Conservation (phyloP, 2,888 invertebrate species). For the Phlogophora meticulosa region DNA sequence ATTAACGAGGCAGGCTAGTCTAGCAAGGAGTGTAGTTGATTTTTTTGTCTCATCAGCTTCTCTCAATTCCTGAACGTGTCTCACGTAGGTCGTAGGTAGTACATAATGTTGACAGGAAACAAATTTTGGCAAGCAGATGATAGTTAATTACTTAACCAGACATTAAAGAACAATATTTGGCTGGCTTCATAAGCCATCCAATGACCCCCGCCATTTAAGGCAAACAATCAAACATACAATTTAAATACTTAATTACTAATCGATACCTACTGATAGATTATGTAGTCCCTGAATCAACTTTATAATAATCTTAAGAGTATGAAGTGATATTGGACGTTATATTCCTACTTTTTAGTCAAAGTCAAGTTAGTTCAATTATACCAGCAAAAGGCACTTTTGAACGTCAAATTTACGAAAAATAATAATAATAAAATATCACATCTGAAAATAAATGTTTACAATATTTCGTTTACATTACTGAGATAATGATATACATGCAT, state of each 20-base stretch:
- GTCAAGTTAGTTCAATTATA: too few species aligned
- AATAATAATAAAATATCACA: too few species aligned
- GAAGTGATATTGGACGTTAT: too few species aligned
- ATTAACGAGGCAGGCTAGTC: background rate
- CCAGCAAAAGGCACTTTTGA: too few species aligned
- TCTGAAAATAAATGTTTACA: too few species aligned
- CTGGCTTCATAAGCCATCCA: slow-evolving; percentile 33
- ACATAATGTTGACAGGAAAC: background rate
- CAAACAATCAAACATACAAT: slow-evolving; percentile 40
- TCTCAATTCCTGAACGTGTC: background rate
- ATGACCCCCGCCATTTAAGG: slow-evolving; percentile 27
- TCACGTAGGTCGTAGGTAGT: too few species aligned
- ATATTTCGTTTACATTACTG: too few species aligned
- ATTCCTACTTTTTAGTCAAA: too few species aligned
- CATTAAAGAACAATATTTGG: slow-evolving; percentile 5
- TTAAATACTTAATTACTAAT: slow-evolving; percentile 1
- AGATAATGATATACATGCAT: too few species aligned
- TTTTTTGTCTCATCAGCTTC: background rate
- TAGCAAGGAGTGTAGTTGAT: background rate
- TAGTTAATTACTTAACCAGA: background rate
- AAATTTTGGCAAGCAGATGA: background rate
- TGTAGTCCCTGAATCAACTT: background rate
- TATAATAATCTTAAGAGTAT: background rate
- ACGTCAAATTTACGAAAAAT: too few species aligned
- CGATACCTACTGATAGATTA: background rate